A percentile compares a stretch with the other conserved stretches of the same genome.
phyloP scores from a whole-genome alignment of 2,797 vertebrate species.

The Gorsachius magnificus region DNA sequence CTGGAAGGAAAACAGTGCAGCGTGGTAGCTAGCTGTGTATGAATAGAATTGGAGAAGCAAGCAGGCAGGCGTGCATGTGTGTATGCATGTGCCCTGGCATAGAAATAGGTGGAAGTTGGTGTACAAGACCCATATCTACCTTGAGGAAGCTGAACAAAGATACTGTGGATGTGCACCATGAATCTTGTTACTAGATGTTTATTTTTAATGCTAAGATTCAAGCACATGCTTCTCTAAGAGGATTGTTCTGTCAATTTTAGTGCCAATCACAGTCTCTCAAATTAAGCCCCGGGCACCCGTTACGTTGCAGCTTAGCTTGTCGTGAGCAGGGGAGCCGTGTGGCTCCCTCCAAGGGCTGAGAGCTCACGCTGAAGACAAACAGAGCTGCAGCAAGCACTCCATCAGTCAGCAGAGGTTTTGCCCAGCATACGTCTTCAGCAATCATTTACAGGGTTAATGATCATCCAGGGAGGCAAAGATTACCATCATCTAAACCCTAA shows the following conservation, averaged over 20 bases:
- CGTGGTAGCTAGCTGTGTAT: not conserved
- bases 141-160: not conserved
- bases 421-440: not conserved
- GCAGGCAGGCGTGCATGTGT: rapidly evolving
- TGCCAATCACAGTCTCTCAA: not conserved
- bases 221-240: not conserved
- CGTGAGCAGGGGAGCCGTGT: rapidly evolving
- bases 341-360: not conserved
- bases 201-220: slow-evolving; percentile 21
- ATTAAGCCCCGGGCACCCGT: not conserved
- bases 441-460: not conserved
- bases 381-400: not conserved
- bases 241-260: not conserved
- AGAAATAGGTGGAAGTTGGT: not conserved
- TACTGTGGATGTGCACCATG: not conserved
- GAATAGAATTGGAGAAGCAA: not conserved
- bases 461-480: slow-evolving; percentile 7
- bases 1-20: not conserved
- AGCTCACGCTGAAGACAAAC: not conserved
- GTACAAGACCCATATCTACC: not conserved
- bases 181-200: not conserved
- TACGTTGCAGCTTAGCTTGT: not conserved
- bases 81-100: rapidly evolving
- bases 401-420: not conserved
- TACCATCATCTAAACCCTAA: not conserved